Conservation (phyloP, 2,888 invertebrate genomes). For the Plagodis dolabraria region DNA sequence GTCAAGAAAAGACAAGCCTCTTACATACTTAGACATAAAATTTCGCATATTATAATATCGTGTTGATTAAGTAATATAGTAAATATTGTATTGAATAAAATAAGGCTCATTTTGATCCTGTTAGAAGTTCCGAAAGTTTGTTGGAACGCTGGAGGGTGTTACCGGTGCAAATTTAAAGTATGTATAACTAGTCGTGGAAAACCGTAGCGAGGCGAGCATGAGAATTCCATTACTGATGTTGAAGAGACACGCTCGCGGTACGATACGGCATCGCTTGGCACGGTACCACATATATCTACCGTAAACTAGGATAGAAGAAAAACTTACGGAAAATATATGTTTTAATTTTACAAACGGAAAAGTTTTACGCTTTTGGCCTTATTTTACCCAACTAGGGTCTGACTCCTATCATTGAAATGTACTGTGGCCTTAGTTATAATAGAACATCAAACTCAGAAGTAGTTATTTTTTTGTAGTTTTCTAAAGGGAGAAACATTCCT, state of each 20-base stretch:
- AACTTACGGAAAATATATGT: too few species aligned
- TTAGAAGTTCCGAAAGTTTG: slow-evolving; percentile 72
- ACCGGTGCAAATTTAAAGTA: slow-evolving; percentile 82
- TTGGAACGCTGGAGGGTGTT: slow-evolving; percentile 68
- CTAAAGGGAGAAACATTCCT: too few species aligned
- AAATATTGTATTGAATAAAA: slow-evolving; percentile 37
- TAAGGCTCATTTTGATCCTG: slow-evolving; percentile 71
- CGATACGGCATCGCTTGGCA: slow-evolving; percentile 38
- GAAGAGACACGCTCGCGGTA: slow-evolving; percentile 65
- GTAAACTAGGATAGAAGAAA: slow-evolving; percentile 17
- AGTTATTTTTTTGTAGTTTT: too few species aligned
- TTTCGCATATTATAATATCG: too few species aligned
- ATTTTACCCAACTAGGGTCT: too few species aligned
- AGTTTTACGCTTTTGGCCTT: too few species aligned
- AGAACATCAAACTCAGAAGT: too few species aligned
- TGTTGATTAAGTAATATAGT: slow-evolving; percentile 14
- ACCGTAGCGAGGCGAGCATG: slow-evolving; percentile 75
- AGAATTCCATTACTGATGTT: slow-evolving; percentile 80
- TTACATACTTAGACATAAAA: too few species aligned
- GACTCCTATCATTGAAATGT: too few species aligned
- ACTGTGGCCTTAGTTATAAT: too few species aligned
- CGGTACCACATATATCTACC: slow-evolving; percentile 16
- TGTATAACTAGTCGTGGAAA: slow-evolving; percentile 76
- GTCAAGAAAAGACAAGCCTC: too few species aligned
- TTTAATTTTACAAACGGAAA: too few species aligned